phyloP scores from a whole-genome alignment of 2,113 vertebrate species.

The Jacana jacana region DNA sequence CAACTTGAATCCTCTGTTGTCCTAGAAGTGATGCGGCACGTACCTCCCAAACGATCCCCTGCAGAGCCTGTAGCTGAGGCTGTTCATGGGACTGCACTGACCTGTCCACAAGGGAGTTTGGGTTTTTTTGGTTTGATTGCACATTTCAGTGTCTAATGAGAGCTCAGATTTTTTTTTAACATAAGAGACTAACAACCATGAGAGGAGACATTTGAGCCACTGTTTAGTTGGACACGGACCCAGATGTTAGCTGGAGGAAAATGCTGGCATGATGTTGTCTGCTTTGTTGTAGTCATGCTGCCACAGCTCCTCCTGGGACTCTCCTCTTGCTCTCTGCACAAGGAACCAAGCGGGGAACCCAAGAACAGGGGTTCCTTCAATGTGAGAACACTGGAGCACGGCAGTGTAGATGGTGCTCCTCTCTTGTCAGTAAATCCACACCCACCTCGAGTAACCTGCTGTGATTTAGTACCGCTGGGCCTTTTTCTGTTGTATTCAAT shows the following conservation, averaged over 20 bases:
- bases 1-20: neutral
- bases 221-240: neutral
- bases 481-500: neutral
- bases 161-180: neutral
- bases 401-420: neutral
- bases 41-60: neutral
- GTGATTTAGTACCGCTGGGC: fast-evolving
- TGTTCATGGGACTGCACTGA: neutral
- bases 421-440: neutral
- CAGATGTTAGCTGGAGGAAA: neutral
- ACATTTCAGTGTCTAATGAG: neutral
- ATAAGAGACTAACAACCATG: fast-evolving
- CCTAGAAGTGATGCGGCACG: neutral
- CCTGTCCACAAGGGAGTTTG: neutral
- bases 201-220: neutral
- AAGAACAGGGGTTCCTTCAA: fast-evolving
- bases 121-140: neutral
- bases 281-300: neutral
- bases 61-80: neutral
- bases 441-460: neutral
- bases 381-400: neutral
- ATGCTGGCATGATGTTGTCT: neutral
- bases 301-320: neutral
- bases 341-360: neutral
- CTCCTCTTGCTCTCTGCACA: neutral